Evolutionary conservation across 2,888 invertebrate genomes (phyloP).

Genomic region (Phlogophora meticulosa): DNA sequence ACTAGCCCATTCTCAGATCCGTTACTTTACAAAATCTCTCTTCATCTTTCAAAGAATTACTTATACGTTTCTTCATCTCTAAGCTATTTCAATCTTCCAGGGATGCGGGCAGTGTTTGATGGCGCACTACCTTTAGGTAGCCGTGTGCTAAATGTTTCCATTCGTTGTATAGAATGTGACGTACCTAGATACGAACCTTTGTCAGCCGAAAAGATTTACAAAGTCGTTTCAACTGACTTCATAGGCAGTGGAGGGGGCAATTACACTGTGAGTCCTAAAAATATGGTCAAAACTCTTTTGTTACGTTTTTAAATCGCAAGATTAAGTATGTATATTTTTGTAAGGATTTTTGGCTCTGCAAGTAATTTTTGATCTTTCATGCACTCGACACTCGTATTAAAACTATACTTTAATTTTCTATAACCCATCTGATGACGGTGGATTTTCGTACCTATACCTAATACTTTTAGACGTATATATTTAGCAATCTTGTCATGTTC

Average conservation of each 20-base stretch:
- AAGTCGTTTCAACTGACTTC: conserved; percentile 91
- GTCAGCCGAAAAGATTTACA: conserved; percentile 90
- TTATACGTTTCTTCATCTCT: background rate
- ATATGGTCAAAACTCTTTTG: background rate
- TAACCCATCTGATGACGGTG: too few relatives aligned
- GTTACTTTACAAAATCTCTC: background rate
- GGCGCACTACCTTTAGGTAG: conserved; percentile 89
- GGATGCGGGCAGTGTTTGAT: conserved; percentile 91
- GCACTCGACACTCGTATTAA: too few relatives aligned
- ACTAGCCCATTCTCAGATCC: conserved; percentile 14
- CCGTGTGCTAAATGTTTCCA: conserved; percentile 89
- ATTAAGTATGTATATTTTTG: too few relatives aligned
- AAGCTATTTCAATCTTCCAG: conserved; percentile 75
- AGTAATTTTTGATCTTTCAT: too few relatives aligned
- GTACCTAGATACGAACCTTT: conserved; percentile 92
- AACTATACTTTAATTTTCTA: too few relatives aligned
- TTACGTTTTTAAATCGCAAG: too few relatives aligned
- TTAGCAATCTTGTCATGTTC: background rate
- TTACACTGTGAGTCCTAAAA: conserved; percentile 85
- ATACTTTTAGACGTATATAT: too few relatives aligned
- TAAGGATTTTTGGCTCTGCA: too few relatives aligned
- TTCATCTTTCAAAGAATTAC: background rate
- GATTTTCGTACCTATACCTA: too few relatives aligned
- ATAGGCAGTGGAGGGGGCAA: conserved; percentile 93
- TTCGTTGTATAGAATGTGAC: conserved; percentile 92